A percentile compares a stretch with the other conserved stretches of the same genome.
These are phyloP conservation scores for Solenopsis invicta DNA, from an alignment of 1,140 invertebrate genomes.

Conservation along the genomic window DNA sequence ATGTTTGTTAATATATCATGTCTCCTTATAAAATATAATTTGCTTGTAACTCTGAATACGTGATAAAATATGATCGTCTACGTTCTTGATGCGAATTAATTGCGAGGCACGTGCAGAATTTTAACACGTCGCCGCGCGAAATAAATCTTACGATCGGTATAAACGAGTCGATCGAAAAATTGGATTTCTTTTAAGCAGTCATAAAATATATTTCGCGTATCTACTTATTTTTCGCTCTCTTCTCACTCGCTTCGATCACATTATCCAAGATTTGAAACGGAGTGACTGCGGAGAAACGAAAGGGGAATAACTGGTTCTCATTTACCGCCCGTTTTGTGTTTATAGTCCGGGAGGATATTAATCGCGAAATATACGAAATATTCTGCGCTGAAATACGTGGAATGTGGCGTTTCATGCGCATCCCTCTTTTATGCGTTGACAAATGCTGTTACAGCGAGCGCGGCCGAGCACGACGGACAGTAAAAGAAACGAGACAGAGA, in stretches of 20 bases:
- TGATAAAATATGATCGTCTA: constrained; percentile 19
- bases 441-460: background rate
- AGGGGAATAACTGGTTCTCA: constrained; percentile 55
- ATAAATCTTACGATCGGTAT: constrained; percentile 21
- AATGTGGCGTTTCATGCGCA: background rate
- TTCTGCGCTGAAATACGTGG: constrained; percentile 17
- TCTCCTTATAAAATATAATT: constrained; percentile 32
- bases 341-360: constrained; percentile 42
- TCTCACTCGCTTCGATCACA: constrained; percentile 12
- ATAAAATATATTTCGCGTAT: constrained; percentile 32
- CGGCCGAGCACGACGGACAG: background rate
- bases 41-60: background rate
- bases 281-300: constrained; percentile 4
- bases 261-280: constrained; percentile 45
- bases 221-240: background rate
- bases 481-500: constrained; percentile 22
- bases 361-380: constrained; percentile 53
- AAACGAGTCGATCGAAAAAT: constrained; percentile 28
- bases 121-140: background rate
- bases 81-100: constrained; percentile 66
- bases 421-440: constrained; percentile 30
- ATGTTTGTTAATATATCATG: background rate
- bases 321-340: constrained; percentile 31
- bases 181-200: constrained; percentile 43
- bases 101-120: background rate